phyloP scores from a whole-genome alignment of 2,888 invertebrate genomes.

The Metalampra italica region DNA sequence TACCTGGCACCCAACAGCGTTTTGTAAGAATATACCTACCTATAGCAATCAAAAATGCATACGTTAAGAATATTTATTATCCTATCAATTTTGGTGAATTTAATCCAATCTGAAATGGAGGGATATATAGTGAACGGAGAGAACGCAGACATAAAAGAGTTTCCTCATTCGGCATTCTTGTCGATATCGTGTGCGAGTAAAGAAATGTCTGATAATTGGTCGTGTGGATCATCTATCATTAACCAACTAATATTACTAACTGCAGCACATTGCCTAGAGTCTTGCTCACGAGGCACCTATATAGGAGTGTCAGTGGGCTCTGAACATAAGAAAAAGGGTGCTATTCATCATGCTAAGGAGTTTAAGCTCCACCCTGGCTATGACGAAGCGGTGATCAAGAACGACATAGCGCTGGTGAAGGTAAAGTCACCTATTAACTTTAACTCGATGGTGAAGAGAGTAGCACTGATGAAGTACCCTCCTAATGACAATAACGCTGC shows the following conservation, averaged over 20 bases:
- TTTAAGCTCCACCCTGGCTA: constrained; percentile 16
- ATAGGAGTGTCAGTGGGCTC: not conserved
- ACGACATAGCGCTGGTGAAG: constrained; percentile 24
- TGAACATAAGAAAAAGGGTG: not conserved
- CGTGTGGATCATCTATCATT: constrained; percentile 37
- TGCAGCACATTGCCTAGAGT: constrained; percentile 32
- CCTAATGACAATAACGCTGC: constrained; percentile 12
- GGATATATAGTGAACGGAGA: constrained; percentile 22
- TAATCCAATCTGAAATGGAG: constrained; percentile 10
- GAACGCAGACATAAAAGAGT: constrained; percentile 12
- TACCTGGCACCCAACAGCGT: too few relatives aligned
- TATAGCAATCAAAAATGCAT: too few relatives aligned
- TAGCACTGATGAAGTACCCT: constrained; percentile 20
- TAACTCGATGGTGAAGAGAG: constrained; percentile 11
- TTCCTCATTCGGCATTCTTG: constrained; percentile 26
- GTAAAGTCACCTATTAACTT: constrained; percentile 13
- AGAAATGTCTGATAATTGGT: not conserved
- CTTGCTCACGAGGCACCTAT: constrained; percentile 7
- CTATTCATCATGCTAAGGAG: not conserved
- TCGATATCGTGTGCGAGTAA: constrained; percentile 9
- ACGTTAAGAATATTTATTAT: too few relatives aligned
- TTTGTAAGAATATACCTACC: too few relatives aligned
- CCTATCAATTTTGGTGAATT: too few relatives aligned
- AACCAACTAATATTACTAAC: constrained; percentile 31
- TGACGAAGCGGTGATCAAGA: fast-evolving